phyloP scores from a whole-genome alignment of 1,140 invertebrate genomes.

The Drosophila kepulauana region DNA sequence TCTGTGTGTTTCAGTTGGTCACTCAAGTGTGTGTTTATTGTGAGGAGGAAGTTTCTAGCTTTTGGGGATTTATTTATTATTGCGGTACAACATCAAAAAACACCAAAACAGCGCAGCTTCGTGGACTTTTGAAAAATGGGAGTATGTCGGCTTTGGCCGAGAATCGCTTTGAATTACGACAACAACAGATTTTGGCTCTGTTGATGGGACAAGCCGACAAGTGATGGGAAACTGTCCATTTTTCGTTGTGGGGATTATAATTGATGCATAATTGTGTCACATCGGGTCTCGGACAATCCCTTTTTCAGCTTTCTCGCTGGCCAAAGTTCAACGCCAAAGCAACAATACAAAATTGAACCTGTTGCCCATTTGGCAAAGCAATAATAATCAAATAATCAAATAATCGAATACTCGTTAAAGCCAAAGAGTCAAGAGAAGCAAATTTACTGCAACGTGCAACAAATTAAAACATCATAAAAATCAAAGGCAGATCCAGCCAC shows the following conservation, averaged over 20 bases:
- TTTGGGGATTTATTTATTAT: slow-evolving; percentile 60
- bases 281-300: slow-evolving; percentile 3
- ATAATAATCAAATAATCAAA: slow-evolving; percentile 23
- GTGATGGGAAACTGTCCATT: slow-evolving; percentile 44
- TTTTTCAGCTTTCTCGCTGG: slow-evolving; percentile 18
- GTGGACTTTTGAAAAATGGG: slow-evolving; percentile 42
- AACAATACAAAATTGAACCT: slow-evolving; percentile 36
- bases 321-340: slow-evolving; percentile 24
- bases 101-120: neutral
- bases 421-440: slow-evolving; percentile 17
- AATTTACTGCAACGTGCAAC: slow-evolving; percentile 78
- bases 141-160: slow-evolving; percentile 41
- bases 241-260: slow-evolving; percentile 38
- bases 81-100: slow-evolving; percentile 70
- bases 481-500: slow-evolving; percentile 60
- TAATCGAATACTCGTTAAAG: slow-evolving; percentile 58
- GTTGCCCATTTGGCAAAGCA: slow-evolving; percentile 24
- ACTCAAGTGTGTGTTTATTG: slow-evolving; percentile 59
- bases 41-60: slow-evolving; percentile 71
- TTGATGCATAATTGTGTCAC: slow-evolving; percentile 42
- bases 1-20: slow-evolving; percentile 37
- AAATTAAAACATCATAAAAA: slow-evolving; percentile 84
- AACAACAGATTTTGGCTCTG: slow-evolving; percentile 12
- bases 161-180: slow-evolving; percentile 39
- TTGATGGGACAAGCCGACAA: slow-evolving; percentile 37